These are phyloP conservation scores for Mus pahari DNA, from an alignment of 2,113 vertebrate genomes.

Conservation along the genomic window DNA sequence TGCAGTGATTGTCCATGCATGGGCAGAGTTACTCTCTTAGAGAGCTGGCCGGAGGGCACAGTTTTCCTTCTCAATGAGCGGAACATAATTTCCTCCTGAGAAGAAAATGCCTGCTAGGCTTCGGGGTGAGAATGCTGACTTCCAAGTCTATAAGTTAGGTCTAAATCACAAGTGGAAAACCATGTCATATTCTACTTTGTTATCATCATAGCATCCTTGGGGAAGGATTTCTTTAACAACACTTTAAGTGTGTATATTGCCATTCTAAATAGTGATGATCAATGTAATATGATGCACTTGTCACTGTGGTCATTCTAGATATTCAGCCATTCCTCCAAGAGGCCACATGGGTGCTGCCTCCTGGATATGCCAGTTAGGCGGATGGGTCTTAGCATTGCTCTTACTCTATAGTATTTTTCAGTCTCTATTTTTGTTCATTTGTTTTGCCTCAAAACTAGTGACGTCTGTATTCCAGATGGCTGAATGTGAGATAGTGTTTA, in stretches of 20 bases:
- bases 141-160: not conserved
- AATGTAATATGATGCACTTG: not conserved
- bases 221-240: not conserved
- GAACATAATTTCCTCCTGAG: not conserved
- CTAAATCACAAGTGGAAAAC: not conserved
- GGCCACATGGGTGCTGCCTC: fast-evolving
- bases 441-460: not conserved
- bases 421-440: not conserved
- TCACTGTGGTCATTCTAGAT: not conserved
- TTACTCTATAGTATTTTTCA: not conserved
- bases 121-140: not conserved
- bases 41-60: not conserved
- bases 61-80: not conserved
- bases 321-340: fast-evolving
- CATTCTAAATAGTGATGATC: not conserved
- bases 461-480: not conserved
- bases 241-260: not conserved
- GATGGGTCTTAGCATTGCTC: not conserved
- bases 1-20: not conserved
- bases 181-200: no score
- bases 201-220: fast-evolving
- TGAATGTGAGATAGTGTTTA: not conserved
- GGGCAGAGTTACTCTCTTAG: fast-evolving
- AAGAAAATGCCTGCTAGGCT: fast-evolving
- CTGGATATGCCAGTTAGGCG: fast-evolving